Evolutionary conservation across 1,140 invertebrate genomes (phyloP).

Genomic region (Nomia melanderi): DNA sequence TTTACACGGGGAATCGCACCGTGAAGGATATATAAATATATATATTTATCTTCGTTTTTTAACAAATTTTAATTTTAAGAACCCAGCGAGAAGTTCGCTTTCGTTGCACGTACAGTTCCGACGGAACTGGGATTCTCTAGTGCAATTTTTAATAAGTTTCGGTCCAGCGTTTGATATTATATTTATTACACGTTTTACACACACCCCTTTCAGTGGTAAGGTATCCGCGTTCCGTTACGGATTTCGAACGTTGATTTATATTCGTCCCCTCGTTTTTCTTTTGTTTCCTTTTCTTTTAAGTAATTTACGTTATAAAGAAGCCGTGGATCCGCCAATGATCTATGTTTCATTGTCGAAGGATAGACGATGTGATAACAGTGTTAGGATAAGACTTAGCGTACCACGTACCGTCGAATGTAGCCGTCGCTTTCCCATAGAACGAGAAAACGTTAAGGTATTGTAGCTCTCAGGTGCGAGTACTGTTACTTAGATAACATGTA

Average conservation of each 20-base stretch:
- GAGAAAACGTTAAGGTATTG: constrained; percentile 51
- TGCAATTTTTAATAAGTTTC: constrained; percentile 3
- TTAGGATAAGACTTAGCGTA: constrained; percentile 17
- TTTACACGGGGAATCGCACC: background rate
- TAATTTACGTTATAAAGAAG: background rate
- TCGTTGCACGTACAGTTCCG: no score
- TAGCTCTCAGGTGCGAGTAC: constrained; percentile 76
- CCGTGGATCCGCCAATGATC: no score
- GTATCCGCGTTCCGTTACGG: no score
- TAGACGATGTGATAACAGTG: constrained; percentile 26
- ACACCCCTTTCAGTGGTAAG: no score
- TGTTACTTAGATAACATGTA: constrained; percentile 75
- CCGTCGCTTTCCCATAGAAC: constrained; percentile 16
- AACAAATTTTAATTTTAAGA: background rate
- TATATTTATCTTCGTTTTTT: background rate
- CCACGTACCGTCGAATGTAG: background rate
- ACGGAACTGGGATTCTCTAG: background rate
- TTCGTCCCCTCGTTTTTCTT: no score
- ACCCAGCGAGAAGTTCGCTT: background rate
- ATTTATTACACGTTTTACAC: background rate
- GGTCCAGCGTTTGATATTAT: background rate
- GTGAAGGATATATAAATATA: background rate
- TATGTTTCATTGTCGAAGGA: constrained; percentile 1
- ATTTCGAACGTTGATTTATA: no score
- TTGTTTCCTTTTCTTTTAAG: background rate